Conservation (phyloP, 2,797 vertebrate species). For the Gadopsis marmoratus region DNA sequence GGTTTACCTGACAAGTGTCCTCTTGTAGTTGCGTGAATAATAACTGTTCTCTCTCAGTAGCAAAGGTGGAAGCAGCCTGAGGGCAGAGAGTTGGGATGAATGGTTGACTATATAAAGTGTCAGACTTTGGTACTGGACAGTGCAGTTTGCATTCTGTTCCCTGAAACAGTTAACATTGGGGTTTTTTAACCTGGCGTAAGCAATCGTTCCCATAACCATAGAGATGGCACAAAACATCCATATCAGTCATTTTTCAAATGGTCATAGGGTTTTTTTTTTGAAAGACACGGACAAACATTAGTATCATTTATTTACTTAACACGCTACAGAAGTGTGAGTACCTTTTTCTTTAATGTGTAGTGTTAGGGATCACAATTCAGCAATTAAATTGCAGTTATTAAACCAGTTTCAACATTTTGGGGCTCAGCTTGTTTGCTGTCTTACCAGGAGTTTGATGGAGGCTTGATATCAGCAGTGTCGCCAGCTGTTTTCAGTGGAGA, state of each 20-base stretch:
- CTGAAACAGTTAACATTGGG: background rate
- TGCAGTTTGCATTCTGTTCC: background rate
- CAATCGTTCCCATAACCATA: background rate
- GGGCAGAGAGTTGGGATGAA: background rate
- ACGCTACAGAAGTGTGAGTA: background rate
- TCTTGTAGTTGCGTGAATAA: slow-evolving; percentile 1
- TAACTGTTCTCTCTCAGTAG: background rate
- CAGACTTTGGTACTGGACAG: background rate
- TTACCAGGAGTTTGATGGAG: background rate
- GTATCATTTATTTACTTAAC: background rate
- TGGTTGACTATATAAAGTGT: background rate
- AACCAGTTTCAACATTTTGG: background rate
- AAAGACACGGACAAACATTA: background rate
- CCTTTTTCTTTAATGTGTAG: background rate
- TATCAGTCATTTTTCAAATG: no score
- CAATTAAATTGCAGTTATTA: background rate
- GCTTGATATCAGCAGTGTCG: background rate
- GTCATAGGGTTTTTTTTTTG: no score
- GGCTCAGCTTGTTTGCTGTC: background rate
- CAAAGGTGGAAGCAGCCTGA: background rate
- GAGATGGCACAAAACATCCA: background rate
- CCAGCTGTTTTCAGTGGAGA: background rate
- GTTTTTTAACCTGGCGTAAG: background rate
- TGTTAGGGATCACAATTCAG: background rate
- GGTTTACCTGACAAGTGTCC: slow-evolving; percentile 8